Base-by-base conservation (phyloP, 2,113 vertebrate genomes). In the Thunnus maccoyii region DNA sequence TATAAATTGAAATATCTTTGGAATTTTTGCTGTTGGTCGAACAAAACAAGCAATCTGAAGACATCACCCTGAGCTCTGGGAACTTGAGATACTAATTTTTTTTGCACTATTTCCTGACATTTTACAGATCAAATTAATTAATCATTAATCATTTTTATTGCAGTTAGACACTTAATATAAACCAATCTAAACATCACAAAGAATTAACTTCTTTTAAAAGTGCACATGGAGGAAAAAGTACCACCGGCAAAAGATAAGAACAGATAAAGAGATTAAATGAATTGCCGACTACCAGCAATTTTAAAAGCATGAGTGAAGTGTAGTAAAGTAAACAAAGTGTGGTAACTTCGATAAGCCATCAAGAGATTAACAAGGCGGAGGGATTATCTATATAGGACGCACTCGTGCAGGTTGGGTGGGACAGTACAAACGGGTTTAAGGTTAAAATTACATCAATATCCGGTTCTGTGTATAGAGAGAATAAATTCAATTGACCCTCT, bases 301-400 rank as follows among this genome's bases (percentile, higher is more conserved):
- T 62, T 52, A 61, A 10, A 72, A 30, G 30, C 60, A 63, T 67
- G 52, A 69, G 30, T 44, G 12, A 82, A 74, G 80, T 56, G 17
- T 25, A 15, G 55, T 57, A 55, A 75, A 86, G 68, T 60, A 46
- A 79, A 73, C 68, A 41, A 70, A 76, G 74, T 67, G 55, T 0
- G 3, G 54, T 52, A 60, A 68, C 5, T 22, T 41, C 3, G 1
- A 84, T 78, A 81, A 86, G 4, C 15, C 77, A 82, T 77, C 30
- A 54, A 71, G 72, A 86, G 83, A 83, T 90, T 78, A 82, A 65
- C 76, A 78, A 60, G 13, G 54, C n/a, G 18, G 66, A 27, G 55
- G 80, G 82, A 91, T 89, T 87, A 90, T 75, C 65, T 72, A 66
- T 75, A 83, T 51, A 46, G 62, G 63, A 76, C 17, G 4, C 41